A percentile compares a stretch with the other conserved stretches of the same genome.
These are phyloP conservation scores for Cichlasoma orientale DNA, from an alignment of 2,797 vertebrate genomes.

Conservation along the genomic window DNA sequence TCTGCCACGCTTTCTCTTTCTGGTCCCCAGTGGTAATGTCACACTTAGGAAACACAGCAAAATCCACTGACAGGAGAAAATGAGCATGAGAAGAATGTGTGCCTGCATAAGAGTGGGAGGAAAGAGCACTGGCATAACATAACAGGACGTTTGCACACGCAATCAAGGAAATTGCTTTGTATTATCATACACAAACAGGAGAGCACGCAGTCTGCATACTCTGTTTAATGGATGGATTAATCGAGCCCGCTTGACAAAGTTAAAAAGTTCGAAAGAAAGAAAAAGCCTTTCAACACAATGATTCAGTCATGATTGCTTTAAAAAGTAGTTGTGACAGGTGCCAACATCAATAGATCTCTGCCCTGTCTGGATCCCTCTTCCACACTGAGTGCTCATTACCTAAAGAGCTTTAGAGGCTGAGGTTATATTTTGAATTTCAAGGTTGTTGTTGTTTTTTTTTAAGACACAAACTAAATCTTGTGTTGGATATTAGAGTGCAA, in stretches of 20 bases:
- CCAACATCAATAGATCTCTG: conserved; percentile 50
- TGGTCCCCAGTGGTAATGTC: conserved; percentile 50
- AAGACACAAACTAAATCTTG: conserved; percentile 16
- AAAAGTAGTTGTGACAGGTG: conserved; percentile 46
- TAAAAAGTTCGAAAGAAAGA: conserved; percentile 23
- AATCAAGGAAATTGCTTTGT: background rate
- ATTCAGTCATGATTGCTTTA: conserved; percentile 32
- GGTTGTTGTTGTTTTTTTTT: background rate
- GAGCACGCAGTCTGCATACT: background rate
- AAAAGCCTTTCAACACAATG: conserved; percentile 14
- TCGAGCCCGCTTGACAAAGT: conserved; percentile 6
- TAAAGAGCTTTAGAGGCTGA: conserved; percentile 47
- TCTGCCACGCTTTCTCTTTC: conserved; percentile 39
- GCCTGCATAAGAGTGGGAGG: conserved; percentile 47
- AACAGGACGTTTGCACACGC: background rate
- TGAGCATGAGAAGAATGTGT: conserved; percentile 54
- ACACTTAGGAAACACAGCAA: conserved; percentile 41
- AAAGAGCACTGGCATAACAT: conserved; percentile 17
- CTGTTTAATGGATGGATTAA: conserved; percentile 9
- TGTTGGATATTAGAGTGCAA: conserved; percentile 9
- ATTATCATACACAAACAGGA: background rate
- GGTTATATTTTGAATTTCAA: conserved; percentile 25
- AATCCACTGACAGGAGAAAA: conserved; percentile 41
- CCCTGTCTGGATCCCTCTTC: conserved; percentile 26
- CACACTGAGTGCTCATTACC: conserved; percentile 51